phyloP scores from a whole-genome alignment of 2,113 vertebrate genomes.

The Rhombomys opimus region DNA sequence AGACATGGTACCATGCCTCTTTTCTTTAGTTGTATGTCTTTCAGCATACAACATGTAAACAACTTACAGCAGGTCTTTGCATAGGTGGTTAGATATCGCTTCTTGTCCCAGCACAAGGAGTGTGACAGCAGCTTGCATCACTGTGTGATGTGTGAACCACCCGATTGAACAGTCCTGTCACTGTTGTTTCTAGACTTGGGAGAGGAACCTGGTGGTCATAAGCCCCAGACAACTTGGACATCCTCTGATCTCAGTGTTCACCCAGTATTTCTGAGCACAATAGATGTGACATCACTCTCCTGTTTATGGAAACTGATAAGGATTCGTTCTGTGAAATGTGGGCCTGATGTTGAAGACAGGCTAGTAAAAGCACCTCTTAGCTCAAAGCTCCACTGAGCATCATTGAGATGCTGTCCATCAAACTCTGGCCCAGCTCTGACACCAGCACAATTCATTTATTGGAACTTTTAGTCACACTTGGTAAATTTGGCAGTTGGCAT shows the following conservation, averaged over 20 bases:
- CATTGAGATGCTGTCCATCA: slow-evolving; percentile 90
- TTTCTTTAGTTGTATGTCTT: neutral
- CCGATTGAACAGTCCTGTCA: fast-evolving
- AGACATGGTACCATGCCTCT: neutral
- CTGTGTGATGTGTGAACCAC: fast-evolving
- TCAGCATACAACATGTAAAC: too few relatives aligned
- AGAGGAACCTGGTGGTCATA: neutral
- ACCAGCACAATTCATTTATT: slow-evolving; percentile 89
- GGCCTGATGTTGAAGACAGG: slow-evolving; percentile 30
- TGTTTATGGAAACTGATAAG: neutral
- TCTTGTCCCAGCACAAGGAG: neutral
- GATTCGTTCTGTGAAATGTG: slow-evolving; percentile 23
- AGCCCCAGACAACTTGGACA: neutral
- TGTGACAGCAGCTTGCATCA: neutral
- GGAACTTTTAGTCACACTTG: slow-evolving; percentile 95
- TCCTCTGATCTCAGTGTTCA: neutral
- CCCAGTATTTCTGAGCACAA: fast-evolving
- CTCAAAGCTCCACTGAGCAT: slow-evolving; percentile 83
- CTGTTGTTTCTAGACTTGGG: neutral
- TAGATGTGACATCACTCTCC: fast-evolving
- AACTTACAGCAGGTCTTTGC: neutral
- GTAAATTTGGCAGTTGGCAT: slow-evolving; percentile 94
- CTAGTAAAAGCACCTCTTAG: slow-evolving; percentile 43
- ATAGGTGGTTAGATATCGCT: neutral
- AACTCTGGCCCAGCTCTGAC: slow-evolving; percentile 82